Base-by-base conservation (phyloP, 2,888 invertebrate species). In the Drosophila leonis region DNA sequence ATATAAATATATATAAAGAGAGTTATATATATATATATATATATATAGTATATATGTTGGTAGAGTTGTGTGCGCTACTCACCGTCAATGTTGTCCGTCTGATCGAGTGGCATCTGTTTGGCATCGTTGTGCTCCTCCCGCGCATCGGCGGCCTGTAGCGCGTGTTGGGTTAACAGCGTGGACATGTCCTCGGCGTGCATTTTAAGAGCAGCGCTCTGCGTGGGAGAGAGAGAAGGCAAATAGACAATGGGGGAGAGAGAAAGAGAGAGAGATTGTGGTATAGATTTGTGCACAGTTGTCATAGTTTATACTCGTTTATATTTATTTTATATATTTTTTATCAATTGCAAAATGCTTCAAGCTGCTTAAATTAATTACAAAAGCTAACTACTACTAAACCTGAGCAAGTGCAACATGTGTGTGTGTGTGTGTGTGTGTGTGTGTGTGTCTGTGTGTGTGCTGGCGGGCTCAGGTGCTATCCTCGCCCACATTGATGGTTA, bases 81-180 rank as follows among this genome's bases (percentile, higher is more conserved):
- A 96, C 96, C 96, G 93, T 96, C 96, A 91, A 96, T 96, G 89
- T 96, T 94, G 93, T 96, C 96, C 75, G 95, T 94, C 91, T 95
- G 95, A 93, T 96, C 96, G 48, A 95, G 95, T 80, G 95, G 95
- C 77, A 95, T 94, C 80, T 94, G 93, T 71, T 93, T 93, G 72
- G 89, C 87, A 81, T 93, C 93, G 78, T 92, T 93, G 94, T 94
- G 92, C 94, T 94, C 84, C 92, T 94, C 91, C 95, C 96, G 87
- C 85, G 94, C 94, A 66, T 93, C 93, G 37, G 91, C 87, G 12
- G 91, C 89, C 88, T 94, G 94, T 78, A 95, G 93, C 65, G 94
- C 94, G 89, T 95, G 95, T 77, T 95, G 94, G 61, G 94, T 94
- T 90, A 95, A 92, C 92, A 95, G 94, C 63, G 94, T 94, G 52